Evolutionary conservation across 30 jellyfish, hydroid and myxozoan species (phyloP).

Genomic region (Turritopsis dohrnii): DNA sequence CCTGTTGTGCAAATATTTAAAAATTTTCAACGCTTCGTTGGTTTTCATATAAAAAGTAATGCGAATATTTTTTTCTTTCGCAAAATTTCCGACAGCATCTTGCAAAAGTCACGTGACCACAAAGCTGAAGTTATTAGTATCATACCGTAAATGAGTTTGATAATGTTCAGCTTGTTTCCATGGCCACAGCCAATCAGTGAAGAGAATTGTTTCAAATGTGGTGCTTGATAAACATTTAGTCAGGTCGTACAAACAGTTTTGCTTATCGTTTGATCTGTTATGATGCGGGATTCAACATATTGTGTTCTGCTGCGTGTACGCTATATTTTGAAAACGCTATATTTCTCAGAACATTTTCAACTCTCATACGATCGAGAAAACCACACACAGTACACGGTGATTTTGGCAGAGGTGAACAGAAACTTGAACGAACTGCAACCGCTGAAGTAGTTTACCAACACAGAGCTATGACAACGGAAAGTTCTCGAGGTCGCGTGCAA

Average conservation of each 20-base stretch:
- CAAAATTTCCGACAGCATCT: neutral
- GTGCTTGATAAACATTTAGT: neutral
- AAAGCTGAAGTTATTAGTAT: neutral
- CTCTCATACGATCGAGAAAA: neutral
- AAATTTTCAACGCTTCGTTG: neutral
- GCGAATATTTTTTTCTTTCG: neutral
- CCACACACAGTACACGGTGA: neutral
- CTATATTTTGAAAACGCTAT: constrained; percentile 9
- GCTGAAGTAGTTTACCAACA: too few relatives aligned
- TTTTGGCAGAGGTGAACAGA: too few relatives aligned
- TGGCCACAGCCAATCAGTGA: neutral
- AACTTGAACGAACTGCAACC: too few relatives aligned
- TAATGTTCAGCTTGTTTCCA: neutral
- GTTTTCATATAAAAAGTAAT: neutral
- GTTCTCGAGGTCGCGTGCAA: neutral
- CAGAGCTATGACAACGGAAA: neutral
- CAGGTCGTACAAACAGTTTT: neutral
- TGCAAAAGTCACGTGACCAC: neutral
- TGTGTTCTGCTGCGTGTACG: constrained; percentile 11
- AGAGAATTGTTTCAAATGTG: neutral
- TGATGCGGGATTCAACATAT: constrained; percentile 16
- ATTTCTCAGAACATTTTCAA: neutral
- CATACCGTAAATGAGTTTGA: neutral
- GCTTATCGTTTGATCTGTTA: neutral
- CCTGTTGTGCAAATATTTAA: too few relatives aligned